Conservation (phyloP, 2,888 invertebrate species). For the Didymodactylos carnosus region DNA sequence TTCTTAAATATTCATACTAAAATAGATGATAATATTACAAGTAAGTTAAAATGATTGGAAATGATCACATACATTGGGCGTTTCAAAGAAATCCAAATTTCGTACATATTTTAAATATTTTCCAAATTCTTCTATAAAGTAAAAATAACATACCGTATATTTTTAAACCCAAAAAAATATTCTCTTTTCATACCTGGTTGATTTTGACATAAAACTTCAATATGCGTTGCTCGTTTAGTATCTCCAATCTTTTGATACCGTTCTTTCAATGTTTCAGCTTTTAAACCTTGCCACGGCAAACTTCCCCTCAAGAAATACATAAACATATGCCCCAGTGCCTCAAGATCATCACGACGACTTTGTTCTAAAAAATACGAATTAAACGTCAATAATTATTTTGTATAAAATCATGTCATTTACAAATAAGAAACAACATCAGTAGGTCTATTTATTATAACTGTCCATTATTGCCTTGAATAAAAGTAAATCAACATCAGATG, state of each 20-base stretch:
- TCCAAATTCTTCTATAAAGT: conserved; percentile 71
- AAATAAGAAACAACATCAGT: not conserved
- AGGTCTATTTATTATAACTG: not conserved
- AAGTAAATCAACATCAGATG: not conserved
- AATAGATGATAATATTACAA: not conserved
- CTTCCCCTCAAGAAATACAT: conserved; percentile 99
- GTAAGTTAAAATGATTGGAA: not conserved
- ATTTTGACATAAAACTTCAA: conserved; percentile 61
- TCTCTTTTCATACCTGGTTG: conserved; percentile 40
- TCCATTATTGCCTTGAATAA: not conserved
- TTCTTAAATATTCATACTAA: conserved; percentile 7
- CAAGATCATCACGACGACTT: conserved; percentile 93
- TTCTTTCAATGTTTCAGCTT: conserved; percentile 96
- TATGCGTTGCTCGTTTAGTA: conserved; percentile 92
- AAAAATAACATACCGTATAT: too few relatives aligned
- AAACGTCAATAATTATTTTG: conserved; percentile 30
- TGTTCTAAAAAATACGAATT: conserved; percentile 47
- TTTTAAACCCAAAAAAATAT: too few relatives aligned
- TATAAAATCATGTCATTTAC: not conserved
- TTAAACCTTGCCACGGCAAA: conserved; percentile 98
- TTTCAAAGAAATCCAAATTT: conserved; percentile 95
- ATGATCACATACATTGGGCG: conserved; percentile 65
- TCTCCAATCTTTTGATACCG: conserved; percentile 99
- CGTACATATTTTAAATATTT: conserved; percentile 88
- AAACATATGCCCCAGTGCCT: conserved; percentile 99